A percentile compares a stretch with the other conserved stretches of the same genome.
Conservation (phyloP, 2,113 vertebrate species). For the Rhynchomys soricoides region DNA sequence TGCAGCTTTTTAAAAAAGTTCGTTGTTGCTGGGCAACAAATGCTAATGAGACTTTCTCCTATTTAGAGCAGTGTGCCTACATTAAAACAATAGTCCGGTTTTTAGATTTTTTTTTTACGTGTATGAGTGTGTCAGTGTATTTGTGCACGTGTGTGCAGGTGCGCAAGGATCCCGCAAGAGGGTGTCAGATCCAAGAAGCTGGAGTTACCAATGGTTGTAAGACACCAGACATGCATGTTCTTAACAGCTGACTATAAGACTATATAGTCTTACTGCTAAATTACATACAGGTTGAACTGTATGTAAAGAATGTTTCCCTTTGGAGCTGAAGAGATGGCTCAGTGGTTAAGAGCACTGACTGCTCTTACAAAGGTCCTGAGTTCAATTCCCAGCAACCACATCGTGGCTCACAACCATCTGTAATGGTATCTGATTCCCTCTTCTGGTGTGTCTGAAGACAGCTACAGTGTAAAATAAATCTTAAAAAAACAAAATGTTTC, state of each 20-base stretch:
- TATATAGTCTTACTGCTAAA: neutral
- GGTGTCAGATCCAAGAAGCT: neutral
- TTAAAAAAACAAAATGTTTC: too few relatives aligned
- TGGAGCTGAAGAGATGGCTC: too few relatives aligned
- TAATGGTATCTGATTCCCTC: too few relatives aligned
- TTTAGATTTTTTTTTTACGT: neutral
- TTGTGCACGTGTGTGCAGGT: neutral
- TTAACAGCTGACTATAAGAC: neutral
- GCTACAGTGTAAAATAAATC: too few relatives aligned
- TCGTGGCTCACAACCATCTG: too few relatives aligned
- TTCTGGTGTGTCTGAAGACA: too few relatives aligned
- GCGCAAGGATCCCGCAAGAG: neutral
- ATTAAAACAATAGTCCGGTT: neutral
- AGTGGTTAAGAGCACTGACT: too few relatives aligned
- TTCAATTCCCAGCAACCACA: too few relatives aligned
- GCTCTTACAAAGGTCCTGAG: too few relatives aligned
- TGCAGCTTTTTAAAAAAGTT: neutral
- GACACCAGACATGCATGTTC: neutral
- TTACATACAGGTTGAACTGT: neutral
- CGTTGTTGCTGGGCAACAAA: neutral
- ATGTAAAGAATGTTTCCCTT: neutral
- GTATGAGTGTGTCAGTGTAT: neutral
- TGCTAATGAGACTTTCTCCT: neutral
- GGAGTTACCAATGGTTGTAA: neutral
- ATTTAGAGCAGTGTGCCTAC: neutral